Percentiles rank a stretch among this genome's conserved stretches.
phyloP scores from a whole-genome alignment of 1,140 invertebrate species.

The Brachionus rotundiformis region DNA sequence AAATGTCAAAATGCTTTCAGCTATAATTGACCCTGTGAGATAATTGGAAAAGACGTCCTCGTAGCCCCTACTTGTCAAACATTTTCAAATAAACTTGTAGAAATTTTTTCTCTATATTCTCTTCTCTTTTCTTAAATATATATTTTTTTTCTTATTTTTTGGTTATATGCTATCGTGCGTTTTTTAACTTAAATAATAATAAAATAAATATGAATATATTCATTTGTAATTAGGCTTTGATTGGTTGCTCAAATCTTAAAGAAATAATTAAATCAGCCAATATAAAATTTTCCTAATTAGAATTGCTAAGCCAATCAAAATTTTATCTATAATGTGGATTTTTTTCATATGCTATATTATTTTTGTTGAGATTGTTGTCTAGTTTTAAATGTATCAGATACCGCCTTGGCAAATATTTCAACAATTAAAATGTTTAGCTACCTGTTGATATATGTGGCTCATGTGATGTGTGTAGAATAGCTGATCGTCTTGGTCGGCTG shows the following conservation, averaged over 20 bases:
- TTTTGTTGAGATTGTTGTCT: not conserved
- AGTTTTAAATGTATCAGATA: not conserved
- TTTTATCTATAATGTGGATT: not conserved
- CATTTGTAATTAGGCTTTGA: not conserved
- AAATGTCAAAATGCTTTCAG: conserved; percentile 48
- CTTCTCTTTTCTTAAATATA: not conserved
- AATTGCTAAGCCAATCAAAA: not conserved
- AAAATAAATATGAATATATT: not conserved
- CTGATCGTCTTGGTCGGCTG: conserved; percentile 6
- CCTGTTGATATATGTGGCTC: conserved; percentile 33
- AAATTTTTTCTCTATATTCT: too few relatives aligned
- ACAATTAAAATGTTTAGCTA: not conserved
- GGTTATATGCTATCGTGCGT: not conserved
- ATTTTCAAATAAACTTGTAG: too few relatives aligned
- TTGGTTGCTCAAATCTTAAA: not conserved
- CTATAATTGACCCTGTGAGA: conserved; percentile 50
- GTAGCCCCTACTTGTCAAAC: not conserved
- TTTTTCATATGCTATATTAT: not conserved
- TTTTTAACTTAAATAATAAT: conserved; percentile 34
- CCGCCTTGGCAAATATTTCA: not conserved
- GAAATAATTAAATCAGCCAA: conserved; percentile 18
- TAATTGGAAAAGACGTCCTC: conserved; percentile 14
- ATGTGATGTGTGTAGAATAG: conserved; percentile 15
- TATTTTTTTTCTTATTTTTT: not conserved
- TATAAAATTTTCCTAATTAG: conserved; percentile 21